These are phyloP conservation scores for Mustela erminea DNA, from an alignment of 2,797 vertebrate genomes.

Conservation along the genomic window DNA sequence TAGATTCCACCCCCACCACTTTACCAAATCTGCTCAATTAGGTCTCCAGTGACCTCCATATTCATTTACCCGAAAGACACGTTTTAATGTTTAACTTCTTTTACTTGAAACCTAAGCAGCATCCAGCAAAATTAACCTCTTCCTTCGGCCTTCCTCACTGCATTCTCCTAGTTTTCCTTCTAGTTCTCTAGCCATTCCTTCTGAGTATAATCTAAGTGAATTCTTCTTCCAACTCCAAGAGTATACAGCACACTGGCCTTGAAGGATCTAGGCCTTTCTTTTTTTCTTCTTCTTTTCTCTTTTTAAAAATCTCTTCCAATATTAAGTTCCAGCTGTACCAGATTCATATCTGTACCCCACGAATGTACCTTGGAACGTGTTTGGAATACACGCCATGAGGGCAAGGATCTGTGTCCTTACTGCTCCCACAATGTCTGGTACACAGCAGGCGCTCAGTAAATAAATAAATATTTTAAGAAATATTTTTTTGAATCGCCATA, in stretches of 20 bases:
- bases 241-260: neutral
- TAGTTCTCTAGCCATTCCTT: neutral
- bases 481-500: neutral
- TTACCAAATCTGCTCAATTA: slow-evolving; percentile 70
- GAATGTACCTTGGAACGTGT: neutral
- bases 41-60: slow-evolving; percentile 59
- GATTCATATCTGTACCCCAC: neutral
- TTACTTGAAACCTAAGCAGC: slow-evolving; percentile 14
- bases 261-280: neutral
- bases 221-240: neutral
- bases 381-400: neutral
- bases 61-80: slow-evolving; percentile 23
- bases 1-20: slow-evolving; percentile 53
- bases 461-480: neutral
- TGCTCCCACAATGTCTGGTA: neutral
- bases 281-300: neutral
- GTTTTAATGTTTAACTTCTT: slow-evolving; percentile 28
- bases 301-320: neutral
- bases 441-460: neutral
- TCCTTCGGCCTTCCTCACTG: neutral
- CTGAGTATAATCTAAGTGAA: neutral
- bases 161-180: neutral
- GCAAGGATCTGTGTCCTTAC: neutral
- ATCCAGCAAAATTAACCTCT: neutral
- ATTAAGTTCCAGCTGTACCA: neutral